These are phyloP conservation scores for Tyria jacobaeae DNA, from an alignment of 2,888 invertebrate species.

Conservation along the genomic window DNA sequence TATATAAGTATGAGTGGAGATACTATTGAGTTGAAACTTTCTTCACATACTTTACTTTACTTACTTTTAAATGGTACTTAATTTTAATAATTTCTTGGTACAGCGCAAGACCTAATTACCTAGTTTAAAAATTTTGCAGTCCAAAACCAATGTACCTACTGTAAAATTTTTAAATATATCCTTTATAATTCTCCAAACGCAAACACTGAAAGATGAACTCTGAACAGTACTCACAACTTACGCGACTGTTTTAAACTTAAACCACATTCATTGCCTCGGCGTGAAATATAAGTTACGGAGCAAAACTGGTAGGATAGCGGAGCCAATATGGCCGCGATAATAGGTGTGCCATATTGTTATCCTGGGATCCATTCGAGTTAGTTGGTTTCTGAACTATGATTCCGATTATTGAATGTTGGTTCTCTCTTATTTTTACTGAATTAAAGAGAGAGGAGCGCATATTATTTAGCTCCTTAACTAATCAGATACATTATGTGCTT, in stretches of 20 bases:
- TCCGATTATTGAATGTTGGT: neutral
- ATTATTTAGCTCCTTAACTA: no score
- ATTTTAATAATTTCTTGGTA: no score
- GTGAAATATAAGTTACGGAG: slow-evolving; percentile 16
- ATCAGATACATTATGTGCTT: no score
- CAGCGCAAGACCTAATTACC: no score
- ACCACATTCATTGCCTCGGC: slow-evolving; percentile 8
- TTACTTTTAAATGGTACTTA: no score
- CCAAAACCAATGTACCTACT: neutral
- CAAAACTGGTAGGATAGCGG: slow-evolving; percentile 7
- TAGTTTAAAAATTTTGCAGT: neutral
- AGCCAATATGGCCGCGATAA: slow-evolving; percentile 3
- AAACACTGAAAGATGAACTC: neutral
- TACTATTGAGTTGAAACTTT: no score
- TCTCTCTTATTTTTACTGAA: neutral
- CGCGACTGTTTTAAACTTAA: slow-evolving; percentile 13
- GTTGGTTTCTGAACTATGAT: neutral
- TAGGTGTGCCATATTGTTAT: neutral
- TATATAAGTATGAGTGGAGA: no score
- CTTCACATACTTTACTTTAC: no score
- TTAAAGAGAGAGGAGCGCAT: no score
- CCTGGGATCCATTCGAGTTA: no score
- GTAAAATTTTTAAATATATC: neutral
- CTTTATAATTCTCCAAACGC: neutral
- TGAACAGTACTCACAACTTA: neutral